Percentiles rank a stretch among this genome's conserved stretches.
Evolutionary conservation across 2,797 vertebrate genomes (phyloP).

Genomic region (Leptodactylus fallax): DNA sequence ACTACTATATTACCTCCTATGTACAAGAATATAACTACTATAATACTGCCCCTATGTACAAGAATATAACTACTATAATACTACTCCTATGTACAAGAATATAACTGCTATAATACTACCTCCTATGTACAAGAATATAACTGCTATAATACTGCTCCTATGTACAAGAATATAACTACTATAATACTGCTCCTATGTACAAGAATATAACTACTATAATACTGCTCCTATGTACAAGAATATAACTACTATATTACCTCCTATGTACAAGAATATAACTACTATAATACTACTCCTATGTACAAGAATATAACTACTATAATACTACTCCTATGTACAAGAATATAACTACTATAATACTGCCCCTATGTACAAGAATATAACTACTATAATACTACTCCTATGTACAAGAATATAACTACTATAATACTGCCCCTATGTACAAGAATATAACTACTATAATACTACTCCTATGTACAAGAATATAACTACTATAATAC

Average conservation of each 20-base stretch:
- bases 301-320: slow-evolving; percentile 15
- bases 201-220: slow-evolving; percentile 8
- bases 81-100: neutral
- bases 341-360: slow-evolving; percentile 6
- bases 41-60: neutral
- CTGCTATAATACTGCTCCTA: slow-evolving; percentile 1
- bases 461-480: neutral
- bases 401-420: slow-evolving; percentile 8
- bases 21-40: neutral
- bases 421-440: neutral
- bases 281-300: neutral
- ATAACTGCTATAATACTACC: slow-evolving; percentile 2
- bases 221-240: neutral
- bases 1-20: neutral
- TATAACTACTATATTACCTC: neutral
- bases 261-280: slow-evolving; percentile 2
- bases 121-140: slow-evolving; percentile 4
- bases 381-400: slow-evolving; percentile 1
- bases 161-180: slow-evolving; percentile 8
- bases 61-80: slow-evolving; percentile 14
- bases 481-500: slow-evolving; percentile 12
- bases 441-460: neutral
- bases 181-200: neutral
- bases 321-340: slow-evolving; percentile 1
- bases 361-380: slow-evolving; percentile 1